These are phyloP conservation scores for Dasyurus viverrinus DNA, from an alignment of 2,113 vertebrate species.

Conservation along the genomic window DNA sequence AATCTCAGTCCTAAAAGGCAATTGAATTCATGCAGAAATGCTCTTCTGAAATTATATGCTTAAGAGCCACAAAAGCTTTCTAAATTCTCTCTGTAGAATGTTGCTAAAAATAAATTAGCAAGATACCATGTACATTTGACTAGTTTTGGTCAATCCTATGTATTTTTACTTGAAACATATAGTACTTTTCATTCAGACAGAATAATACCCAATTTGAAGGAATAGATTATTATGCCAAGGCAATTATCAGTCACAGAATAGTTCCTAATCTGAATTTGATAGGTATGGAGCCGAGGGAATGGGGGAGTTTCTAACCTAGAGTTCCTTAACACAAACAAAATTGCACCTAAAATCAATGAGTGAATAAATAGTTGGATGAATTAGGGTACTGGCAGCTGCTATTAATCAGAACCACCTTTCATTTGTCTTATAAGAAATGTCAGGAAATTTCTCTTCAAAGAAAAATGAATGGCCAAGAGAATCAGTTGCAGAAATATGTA, in stretches of 20 bases:
- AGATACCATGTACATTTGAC: not conserved
- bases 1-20: not conserved
- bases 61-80: not conserved
- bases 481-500: not conserved
- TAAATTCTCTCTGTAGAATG: conserved; percentile 11
- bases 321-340: not conserved
- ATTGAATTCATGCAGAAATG: not conserved
- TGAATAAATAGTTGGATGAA: conserved; percentile 10
- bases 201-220: not conserved
- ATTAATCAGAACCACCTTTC: conserved; percentile 37
- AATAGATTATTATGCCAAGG: not conserved
- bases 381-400: not conserved
- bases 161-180: not conserved
- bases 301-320: not conserved
- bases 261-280: not conserved
- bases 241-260: not conserved
- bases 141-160: no score
- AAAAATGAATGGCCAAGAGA: conserved; percentile 23
- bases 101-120: conserved; percentile 10
- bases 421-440: conserved; percentile 35
- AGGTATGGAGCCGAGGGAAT: not conserved
- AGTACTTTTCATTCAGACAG: conserved; percentile 6
- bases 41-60: not conserved
- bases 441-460: not conserved
- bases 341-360: not conserved